These are phyloP conservation scores for Erethizon dorsatum DNA, from an alignment of 2,797 vertebrate species.

Conservation along the genomic window DNA sequence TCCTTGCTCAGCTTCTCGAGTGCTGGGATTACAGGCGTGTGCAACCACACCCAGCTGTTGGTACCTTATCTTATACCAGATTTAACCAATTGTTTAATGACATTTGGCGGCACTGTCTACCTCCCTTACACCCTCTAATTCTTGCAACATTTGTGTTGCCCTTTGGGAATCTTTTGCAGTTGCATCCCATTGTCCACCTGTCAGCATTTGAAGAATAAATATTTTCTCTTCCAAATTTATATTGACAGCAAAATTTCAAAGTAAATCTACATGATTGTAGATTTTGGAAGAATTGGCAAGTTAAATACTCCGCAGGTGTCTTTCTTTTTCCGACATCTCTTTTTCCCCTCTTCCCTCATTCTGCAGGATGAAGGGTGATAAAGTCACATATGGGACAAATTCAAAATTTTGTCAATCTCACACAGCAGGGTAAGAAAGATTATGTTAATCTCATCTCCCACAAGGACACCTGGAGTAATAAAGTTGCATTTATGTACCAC, in stretches of 20 bases:
- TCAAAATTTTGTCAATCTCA: not conserved
- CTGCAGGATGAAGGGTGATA: not conserved
- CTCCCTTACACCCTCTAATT: not conserved
- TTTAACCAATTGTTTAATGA: not conserved
- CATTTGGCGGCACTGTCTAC: fast-evolving
- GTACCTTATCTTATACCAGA: not conserved
- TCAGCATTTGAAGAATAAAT: conserved; percentile 29
- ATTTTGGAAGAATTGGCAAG: conserved; percentile 59
- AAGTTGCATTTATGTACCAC: not conserved
- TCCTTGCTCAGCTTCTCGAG: not conserved
- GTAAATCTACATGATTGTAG: not conserved
- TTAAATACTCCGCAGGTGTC: conserved; percentile 14
- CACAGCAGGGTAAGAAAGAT: not conserved
- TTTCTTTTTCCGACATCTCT: not conserved
- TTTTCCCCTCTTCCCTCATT: not conserved
- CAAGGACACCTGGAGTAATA: not conserved
- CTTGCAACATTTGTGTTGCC: conserved; percentile 11
- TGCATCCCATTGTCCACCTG: not conserved
- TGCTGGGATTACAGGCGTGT: not conserved
- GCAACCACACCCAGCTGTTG: not conserved
- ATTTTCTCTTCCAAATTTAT: conserved; percentile 57
- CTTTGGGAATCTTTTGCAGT: not conserved
- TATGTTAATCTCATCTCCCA: no score
- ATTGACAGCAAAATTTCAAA: not conserved
- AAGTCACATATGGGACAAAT: not conserved